These are phyloP conservation scores for Rhodeus uyekii DNA, from an alignment of 2,797 vertebrate species.

Conservation along the genomic window DNA sequence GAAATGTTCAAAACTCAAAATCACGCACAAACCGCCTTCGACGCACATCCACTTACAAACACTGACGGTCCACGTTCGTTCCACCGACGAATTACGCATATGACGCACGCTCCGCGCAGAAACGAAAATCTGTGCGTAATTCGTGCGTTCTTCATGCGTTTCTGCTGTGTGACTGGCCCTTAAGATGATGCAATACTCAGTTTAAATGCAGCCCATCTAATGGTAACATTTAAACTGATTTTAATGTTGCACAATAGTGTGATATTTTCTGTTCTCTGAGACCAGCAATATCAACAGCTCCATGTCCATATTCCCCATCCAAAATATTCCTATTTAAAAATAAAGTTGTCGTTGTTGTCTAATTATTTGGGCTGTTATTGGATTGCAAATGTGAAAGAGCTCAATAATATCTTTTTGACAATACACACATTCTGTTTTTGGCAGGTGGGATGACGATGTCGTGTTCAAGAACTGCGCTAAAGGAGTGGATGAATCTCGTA, in stretches of 20 bases:
- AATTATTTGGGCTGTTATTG: background rate
- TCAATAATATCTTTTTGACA: background rate
- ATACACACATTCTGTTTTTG: constrained; percentile 28
- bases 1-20: too few species aligned
- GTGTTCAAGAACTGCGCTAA: constrained; percentile 98
- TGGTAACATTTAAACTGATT: background rate
- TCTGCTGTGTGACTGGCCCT: too few species aligned
- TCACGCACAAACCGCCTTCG: too few species aligned
- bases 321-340: background rate
- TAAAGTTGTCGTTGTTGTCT: too few species aligned
- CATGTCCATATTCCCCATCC: background rate
- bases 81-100: too few species aligned
- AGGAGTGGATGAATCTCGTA: constrained; percentile 92
- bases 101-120: too few species aligned
- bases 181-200: background rate
- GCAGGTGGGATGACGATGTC: constrained; percentile 97
- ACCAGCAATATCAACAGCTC: background rate
- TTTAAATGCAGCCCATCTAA: background rate
- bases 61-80: too few species aligned
- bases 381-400: background rate
- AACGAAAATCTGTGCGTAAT: too few species aligned
- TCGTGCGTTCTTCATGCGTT: too few species aligned
- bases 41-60: too few species aligned
- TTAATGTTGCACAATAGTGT: background rate
- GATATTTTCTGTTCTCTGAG: background rate